These are phyloP conservation scores for Thamnophis elegans DNA, from an alignment of 2,797 vertebrate genomes.

Conservation along the genomic window DNA sequence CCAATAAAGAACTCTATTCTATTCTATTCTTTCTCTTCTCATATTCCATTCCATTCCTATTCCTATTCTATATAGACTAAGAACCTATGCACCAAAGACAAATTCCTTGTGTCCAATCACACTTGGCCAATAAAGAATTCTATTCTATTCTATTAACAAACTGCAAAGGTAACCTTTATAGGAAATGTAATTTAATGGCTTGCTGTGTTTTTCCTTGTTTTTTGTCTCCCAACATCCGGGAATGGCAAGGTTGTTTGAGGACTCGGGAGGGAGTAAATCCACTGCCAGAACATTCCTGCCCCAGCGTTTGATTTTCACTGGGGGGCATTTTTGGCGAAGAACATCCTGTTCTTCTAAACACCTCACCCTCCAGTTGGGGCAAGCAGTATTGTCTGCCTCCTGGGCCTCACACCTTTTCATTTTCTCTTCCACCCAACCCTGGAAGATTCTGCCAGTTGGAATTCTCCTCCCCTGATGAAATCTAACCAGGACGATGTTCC, in stretches of 20 bases:
- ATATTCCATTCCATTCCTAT: no score
- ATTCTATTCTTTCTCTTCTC: no score
- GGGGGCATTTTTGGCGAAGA: background rate
- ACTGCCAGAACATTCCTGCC: background rate
- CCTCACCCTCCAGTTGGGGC: background rate
- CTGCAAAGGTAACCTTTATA: background rate
- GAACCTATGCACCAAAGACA: no score
- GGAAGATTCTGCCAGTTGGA: background rate
- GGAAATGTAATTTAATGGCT: background rate
- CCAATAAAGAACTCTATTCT: no score
- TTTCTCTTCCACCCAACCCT: background rate
- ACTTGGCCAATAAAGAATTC: no score
- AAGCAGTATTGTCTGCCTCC: background rate
- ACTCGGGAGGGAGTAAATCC: background rate
- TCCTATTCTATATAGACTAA: no score
- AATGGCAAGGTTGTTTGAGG: background rate
- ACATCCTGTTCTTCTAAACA: background rate
- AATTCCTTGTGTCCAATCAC: no score
- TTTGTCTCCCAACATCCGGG: background rate
- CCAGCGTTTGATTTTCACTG: rapidly evolving
- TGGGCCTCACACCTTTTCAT: background rate
- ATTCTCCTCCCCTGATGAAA: background rate
- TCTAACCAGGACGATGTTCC: background rate
- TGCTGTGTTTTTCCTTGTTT: background rate
- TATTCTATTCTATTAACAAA: background rate